These are phyloP conservation scores for Charanyca ferruginea DNA, from an alignment of 2,888 invertebrate species.

Conservation along the genomic window DNA sequence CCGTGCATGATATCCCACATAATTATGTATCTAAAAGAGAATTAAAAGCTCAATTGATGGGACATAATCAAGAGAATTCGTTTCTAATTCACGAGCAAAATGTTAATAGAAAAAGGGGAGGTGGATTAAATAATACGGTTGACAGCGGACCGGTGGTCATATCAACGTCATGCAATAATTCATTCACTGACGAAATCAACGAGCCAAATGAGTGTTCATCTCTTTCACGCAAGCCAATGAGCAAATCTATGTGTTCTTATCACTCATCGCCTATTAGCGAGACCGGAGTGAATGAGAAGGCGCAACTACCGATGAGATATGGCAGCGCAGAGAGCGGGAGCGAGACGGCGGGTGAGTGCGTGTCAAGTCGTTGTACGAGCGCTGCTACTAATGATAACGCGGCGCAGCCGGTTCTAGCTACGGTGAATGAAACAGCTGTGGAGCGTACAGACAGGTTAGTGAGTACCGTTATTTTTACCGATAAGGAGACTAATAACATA, in stretches of 20 bases:
- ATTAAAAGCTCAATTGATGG: not conserved
- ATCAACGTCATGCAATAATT: not conserved
- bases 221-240: not conserved
- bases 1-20: not conserved
- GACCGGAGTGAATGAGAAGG: not conserved
- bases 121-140: not conserved
- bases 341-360: no score
- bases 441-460: no score
- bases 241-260: not conserved
- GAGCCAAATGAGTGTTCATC: not conserved
- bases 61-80: conserved; percentile 3
- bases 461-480: no score
- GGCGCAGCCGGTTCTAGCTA: no score
- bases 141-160: conserved; percentile 1
- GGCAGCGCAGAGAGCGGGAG: no score
- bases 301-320: not conserved
- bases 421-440: no score
- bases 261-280: not conserved
- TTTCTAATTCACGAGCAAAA: conserved; percentile 1
- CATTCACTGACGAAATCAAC: not conserved
- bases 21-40: conserved; percentile 1
- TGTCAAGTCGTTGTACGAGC: no score
- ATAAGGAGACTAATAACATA: no score
- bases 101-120: conserved; percentile 2
- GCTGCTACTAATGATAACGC: no score